Base-by-base conservation (phyloP, 2,113 vertebrate genomes). In the Gymnarchus niloticus region DNA sequence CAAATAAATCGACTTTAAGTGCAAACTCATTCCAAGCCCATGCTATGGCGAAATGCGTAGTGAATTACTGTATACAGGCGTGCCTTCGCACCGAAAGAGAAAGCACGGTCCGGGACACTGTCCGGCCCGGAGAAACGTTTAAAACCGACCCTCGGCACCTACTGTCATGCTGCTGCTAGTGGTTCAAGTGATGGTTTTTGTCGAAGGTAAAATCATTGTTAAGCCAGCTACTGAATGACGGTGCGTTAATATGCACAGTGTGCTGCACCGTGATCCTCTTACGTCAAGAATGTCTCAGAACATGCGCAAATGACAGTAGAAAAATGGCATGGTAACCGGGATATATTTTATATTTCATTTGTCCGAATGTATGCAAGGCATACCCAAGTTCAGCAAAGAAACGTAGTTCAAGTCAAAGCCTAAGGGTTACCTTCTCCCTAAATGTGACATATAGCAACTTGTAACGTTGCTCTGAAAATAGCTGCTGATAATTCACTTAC, bases 291-390 rank as follows among this genome's bases (percentile, higher is more conserved):
- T 23, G 44, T 81, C 25, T 81, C 80, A 17, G 80, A 52, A 17
- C 80, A 81, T 81, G 80, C 80, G 80, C 80, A 81, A 44, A 81
- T 19, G 23, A 48, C 49, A 81, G 9, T 48, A 51, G 92, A 90
- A 77, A 46, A 77, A 23, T 44, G 90, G 85, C n/a, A n/a, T n/a
- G n/a, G n/a, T n/a, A n/a, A n/a, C n/a, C n/a, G n/a, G n/a, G n/a
- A n/a, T n/a, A n/a, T n/a, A n/a, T n/a, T n/a, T n/a, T n/a, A n/a
- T n/a, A n/a, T n/a, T n/a, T n/a, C n/a, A n/a, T n/a, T n/a, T n/a
- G n/a, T n/a, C n/a, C n/a, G n/a, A 17, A 73, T 37, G 65, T 73
- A 73, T 73, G 33, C 65, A 19, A 17, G 65, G n/a, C n/a, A n/a
- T n/a, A n/a, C n/a, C n/a, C n/a, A n/a, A n/a, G n/a, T n/a, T n/a